Base-by-base conservation (phyloP, 2,113 vertebrate species). In the Athene cunicularia region DNA sequence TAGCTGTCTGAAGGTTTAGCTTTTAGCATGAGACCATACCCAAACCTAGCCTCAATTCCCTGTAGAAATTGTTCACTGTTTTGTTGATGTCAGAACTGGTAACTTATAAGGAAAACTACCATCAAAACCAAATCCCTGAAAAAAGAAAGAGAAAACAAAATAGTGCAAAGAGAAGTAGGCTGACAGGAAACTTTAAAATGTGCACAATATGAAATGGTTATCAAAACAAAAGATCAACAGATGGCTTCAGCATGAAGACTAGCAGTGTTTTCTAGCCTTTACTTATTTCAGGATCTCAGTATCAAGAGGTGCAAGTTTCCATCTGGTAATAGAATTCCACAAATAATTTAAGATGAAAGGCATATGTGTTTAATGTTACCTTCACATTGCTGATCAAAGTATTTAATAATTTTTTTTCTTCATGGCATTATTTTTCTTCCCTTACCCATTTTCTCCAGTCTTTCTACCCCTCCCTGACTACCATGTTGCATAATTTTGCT, bases 291-390 rank as follows among this genome's bases (percentile, higher is more conserved):
- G 55, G 12, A 12, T 5, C 59, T 94, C 16, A 19, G 16, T 77
- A 92, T 67, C 50, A 59, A 76, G 41, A 88, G 81, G 41, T 90
- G 47, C 16, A 90, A 76, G 13, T 90, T 92, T 95, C 82, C 82
- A 92, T 80, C 63, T 93, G 88, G 75, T 71, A 90, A 50, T 18
- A 90, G 59, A 86, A 76, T 83, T 66, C 28, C 50, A 63, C n/a
- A 76, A 86, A 89, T 70, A 90, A 86, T 86, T 86, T 86, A 66
- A 93, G 85, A 86, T 80, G 55, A 92, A 95, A 94, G 23, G 55
- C 32, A 47, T 63, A 49, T 32, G 15, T 47, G 37, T 79, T 93
- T 90, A 94, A 86, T 72, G 39, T 83, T 70, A 94, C 35, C 49
- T 95, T 82, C 59, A 43, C 0, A 0, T 76, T 77, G 39, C 5